These are phyloP conservation scores for Scortum barcoo DNA, from an alignment of 2,113 vertebrate genomes.

Conservation along the genomic window DNA sequence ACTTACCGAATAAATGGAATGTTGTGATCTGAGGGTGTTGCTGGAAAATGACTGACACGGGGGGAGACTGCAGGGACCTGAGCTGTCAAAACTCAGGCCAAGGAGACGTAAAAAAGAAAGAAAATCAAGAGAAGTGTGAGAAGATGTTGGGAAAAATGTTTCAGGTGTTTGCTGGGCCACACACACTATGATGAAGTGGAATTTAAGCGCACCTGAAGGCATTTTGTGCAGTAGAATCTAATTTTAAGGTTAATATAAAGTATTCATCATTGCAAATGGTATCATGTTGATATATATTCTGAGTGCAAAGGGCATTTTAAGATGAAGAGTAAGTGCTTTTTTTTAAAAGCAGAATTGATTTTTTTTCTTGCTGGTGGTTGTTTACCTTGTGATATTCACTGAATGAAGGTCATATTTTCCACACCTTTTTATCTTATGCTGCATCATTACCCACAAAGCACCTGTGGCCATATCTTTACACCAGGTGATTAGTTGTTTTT, in stretches of 20 bases:
- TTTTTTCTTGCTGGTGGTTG: slow-evolving; percentile 33
- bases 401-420: slow-evolving; percentile 52
- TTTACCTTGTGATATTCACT: slow-evolving; percentile 38
- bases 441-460: slow-evolving; percentile 50
- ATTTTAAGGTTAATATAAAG: slow-evolving; percentile 49
- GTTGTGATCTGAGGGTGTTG: slow-evolving; percentile 62
- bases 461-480: neutral
- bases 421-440: slow-evolving; percentile 40
- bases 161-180: neutral
- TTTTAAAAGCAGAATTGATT: slow-evolving; percentile 30
- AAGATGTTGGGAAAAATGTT: neutral
- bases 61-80: slow-evolving; percentile 15
- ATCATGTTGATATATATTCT: neutral
- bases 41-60: slow-evolving; percentile 64
- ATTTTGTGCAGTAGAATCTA: slow-evolving; percentile 9
- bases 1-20: slow-evolving; percentile 72
- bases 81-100: slow-evolving; percentile 40
- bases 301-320: slow-evolving; percentile 2
- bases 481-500: slow-evolving; percentile 35
- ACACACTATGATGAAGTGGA: neutral
- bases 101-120: neutral
- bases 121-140: slow-evolving; percentile 8
- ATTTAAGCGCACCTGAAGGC: neutral
- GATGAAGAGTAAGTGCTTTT: slow-evolving; percentile 9
- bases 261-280: slow-evolving; percentile 34